phyloP scores from a whole-genome alignment of 2,888 invertebrate species.

The Parnassius apollo region DNA sequence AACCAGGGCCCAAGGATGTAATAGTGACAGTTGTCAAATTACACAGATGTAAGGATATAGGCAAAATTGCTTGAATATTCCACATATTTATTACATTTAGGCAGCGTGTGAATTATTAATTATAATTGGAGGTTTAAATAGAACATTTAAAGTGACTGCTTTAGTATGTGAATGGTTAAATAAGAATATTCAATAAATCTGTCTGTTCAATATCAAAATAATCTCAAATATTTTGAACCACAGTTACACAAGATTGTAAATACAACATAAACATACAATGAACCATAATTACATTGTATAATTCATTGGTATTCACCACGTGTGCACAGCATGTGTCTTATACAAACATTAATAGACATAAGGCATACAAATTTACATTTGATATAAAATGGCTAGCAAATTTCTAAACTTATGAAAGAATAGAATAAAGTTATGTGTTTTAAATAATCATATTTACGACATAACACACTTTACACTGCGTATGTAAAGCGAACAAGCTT shows the following conservation, averaged over 20 bases:
- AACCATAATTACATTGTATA: neutral
- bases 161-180: no score
- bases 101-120: no score
- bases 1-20: neutral
- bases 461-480: conserved; percentile 19
- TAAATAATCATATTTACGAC: conserved; percentile 3
- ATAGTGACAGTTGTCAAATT: neutral
- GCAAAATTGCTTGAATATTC: no score
- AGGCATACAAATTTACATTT: conserved; percentile 3
- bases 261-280: no score
- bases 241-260: no score
- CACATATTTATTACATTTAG: no score
- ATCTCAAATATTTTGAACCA: no score
- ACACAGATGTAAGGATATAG: no score
- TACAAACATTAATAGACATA: neutral
- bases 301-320: neutral
- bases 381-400: conserved; percentile 21
- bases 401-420: conserved; percentile 24
- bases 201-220: no score
- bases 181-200: no score
- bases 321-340: neutral
- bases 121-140: no score
- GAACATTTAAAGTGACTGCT: no score
- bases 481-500: conserved; percentile 1
- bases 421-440: conserved; percentile 8